phyloP scores from a whole-genome alignment of 2,113 vertebrate genomes.

The Xiphias gladius region DNA sequence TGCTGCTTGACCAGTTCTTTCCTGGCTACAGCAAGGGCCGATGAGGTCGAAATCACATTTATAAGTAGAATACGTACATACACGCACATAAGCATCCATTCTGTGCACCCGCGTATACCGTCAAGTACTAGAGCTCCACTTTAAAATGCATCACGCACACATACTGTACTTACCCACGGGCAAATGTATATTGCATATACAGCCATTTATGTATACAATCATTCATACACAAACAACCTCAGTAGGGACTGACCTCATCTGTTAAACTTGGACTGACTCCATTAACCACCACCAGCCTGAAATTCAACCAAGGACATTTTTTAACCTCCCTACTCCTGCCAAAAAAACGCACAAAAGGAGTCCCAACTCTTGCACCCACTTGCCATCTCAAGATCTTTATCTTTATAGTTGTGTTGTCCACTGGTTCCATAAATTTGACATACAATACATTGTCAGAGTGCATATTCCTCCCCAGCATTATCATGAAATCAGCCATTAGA shows the following conservation, averaged over 20 bases:
- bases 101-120: conserved; percentile 66
- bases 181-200: conserved; percentile 75
- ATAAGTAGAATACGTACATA: conserved; percentile 55
- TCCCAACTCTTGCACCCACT: conserved; percentile 22
- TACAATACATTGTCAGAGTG: conserved; percentile 7
- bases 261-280: conserved; percentile 73
- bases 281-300: conserved; percentile 81
- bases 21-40: conserved; percentile 99
- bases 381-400: conserved; percentile 9
- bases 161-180: conserved; percentile 72
- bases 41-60: conserved; percentile 84
- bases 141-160: conserved; percentile 70
- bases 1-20: conserved; percentile 97
- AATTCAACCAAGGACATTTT: conserved; percentile 68
- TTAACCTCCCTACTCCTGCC: conserved; percentile 41
- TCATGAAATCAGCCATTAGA: conserved; percentile 27
- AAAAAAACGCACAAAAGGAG: conserved; percentile 53
- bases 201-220: conserved; percentile 79
- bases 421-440: conserved; percentile 22
- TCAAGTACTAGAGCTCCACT: conserved; percentile 74
- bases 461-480: conserved; percentile 14
- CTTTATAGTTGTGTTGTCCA: conserved; percentile 7
- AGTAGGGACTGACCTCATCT: conserved; percentile 79
- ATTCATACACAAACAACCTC: conserved; percentile 81
- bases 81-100: conserved; percentile 56